A percentile compares a stretch with the other conserved stretches of the same genome.
Evolutionary conservation across 2,888 invertebrate species (phyloP).

Genomic region (Microctonus brassicae): DNA sequence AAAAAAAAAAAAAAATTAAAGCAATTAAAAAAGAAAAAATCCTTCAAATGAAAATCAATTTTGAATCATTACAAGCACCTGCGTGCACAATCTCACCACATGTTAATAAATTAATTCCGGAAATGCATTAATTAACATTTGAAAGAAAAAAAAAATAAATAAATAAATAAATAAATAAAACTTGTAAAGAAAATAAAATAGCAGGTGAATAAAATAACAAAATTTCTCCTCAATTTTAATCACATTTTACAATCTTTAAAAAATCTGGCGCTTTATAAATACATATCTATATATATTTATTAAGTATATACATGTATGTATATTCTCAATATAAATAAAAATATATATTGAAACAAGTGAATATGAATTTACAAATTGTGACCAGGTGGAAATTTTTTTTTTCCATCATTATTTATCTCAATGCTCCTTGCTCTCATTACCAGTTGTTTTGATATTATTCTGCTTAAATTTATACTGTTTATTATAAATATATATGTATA

Average conservation of each 20-base stretch:
- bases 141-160: neutral
- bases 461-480: too few relatives aligned
- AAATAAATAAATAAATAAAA: neutral
- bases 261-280: neutral
- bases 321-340: too few relatives aligned
- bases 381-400: conserved; percentile 15
- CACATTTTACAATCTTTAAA: neutral
- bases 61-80: neutral
- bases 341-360: neutral
- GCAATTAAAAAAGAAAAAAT: neutral
- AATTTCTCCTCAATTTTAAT: neutral
- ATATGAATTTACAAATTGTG: conserved; percentile 16
- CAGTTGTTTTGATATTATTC: neutral
- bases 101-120: neutral
- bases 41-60: neutral
- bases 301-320: too few relatives aligned
- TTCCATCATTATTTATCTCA: neutral
- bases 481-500: too few relatives aligned
- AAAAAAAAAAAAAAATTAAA: neutral
- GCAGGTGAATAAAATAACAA: neutral
- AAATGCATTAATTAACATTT: neutral
- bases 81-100: neutral
- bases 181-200: neutral
- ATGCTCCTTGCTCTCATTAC: neutral
- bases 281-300: too few relatives aligned